Conservation (phyloP, 2,113 vertebrate species). For the Halichoerus grypus region DNA sequence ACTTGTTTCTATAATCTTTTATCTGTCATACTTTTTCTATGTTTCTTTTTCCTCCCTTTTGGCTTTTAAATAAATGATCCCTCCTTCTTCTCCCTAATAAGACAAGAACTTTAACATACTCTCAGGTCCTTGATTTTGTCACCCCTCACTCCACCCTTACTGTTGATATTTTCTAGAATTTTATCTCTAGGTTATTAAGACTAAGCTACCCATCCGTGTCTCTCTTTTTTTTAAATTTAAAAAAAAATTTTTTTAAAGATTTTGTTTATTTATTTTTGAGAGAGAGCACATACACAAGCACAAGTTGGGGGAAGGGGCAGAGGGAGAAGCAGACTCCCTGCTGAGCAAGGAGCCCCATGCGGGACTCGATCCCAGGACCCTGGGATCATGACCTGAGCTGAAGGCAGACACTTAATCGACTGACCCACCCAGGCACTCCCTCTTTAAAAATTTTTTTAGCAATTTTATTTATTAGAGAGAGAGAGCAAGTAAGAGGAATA, state of each 20-base stretch:
- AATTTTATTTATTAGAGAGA: not conserved
- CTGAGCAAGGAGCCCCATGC: too few species aligned
- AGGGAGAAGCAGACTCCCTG: not conserved
- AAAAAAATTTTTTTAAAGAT: not conserved
- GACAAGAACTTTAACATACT: not conserved
- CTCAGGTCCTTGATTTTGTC: not conserved
- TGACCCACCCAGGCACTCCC: too few species aligned
- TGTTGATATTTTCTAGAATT: not conserved
- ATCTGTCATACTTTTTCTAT: not conserved
- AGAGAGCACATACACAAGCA: not conserved
- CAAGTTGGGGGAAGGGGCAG: not conserved
- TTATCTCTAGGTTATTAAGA: not conserved
- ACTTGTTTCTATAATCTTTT: not conserved
- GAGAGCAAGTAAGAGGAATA: not conserved
- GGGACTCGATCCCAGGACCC: too few species aligned
- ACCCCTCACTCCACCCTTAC: not conserved
- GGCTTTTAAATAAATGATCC: conserved; percentile 22
- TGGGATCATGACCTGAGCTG: too few species aligned
- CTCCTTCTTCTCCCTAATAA: not conserved
- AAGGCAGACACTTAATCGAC: too few species aligned
- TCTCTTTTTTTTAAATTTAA: not conserved
- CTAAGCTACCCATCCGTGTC: not conserved
- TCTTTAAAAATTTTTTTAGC: not conserved
- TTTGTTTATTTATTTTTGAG: not conserved
- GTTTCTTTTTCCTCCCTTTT: not conserved